These are phyloP conservation scores for Cyclophora punctaria DNA, from an alignment of 2,888 invertebrate genomes.

Conservation along the genomic window DNA sequence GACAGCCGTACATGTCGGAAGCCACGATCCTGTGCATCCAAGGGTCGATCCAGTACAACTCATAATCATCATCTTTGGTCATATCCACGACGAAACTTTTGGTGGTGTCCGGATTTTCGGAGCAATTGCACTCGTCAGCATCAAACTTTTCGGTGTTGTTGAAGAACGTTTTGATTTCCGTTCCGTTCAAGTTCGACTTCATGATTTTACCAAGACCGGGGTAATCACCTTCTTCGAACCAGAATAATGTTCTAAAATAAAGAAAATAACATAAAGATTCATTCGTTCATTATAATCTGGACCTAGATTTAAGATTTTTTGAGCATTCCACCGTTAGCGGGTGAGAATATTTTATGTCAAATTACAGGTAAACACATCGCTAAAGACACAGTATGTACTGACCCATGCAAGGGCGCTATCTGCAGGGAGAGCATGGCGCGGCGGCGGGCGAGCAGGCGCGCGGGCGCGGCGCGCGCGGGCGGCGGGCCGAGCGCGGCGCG, in stretches of 20 bases:
- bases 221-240: constrained; percentile 81
- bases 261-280: no score
- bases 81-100: constrained; percentile 81
- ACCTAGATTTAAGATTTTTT: no score
- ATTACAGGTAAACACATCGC: neutral
- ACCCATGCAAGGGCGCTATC: constrained; percentile 85
- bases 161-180: constrained; percentile 74
- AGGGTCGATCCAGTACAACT: constrained; percentile 79
- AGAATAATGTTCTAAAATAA: constrained; percentile 78
- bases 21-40: constrained; percentile 76
- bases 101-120: constrained; percentile 76
- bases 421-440: constrained; percentile 80
- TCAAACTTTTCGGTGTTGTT: constrained; percentile 39
- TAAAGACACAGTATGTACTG: constrained; percentile 19
- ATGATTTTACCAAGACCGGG: constrained; percentile 77
- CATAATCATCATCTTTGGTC: constrained; percentile 64
- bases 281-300: no score
- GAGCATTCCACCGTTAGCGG: neutral
- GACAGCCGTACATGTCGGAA: constrained; percentile 80
- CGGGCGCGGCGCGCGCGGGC: constrained; percentile 78
- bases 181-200: constrained; percentile 77
- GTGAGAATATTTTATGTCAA: neutral
- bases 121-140: constrained; percentile 76
- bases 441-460: constrained; percentile 59
- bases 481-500: constrained; percentile 79